Percentiles rank a stretch among this genome's conserved stretches.
Conservation (phyloP, 2,113 vertebrate species). For the Megaptera novaeangliae region DNA sequence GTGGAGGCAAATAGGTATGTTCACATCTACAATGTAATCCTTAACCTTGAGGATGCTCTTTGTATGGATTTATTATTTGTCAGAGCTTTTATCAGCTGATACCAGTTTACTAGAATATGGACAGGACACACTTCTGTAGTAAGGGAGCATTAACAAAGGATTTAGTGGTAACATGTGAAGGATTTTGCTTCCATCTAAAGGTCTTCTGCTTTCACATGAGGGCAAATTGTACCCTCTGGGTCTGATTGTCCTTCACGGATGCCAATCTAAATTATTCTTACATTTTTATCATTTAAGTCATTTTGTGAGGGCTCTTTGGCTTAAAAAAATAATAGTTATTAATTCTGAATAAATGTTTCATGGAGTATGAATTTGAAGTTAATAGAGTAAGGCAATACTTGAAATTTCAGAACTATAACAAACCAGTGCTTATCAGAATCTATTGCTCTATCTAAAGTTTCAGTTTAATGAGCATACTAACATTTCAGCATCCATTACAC, state of each 20-base stretch:
- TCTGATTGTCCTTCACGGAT: neutral
- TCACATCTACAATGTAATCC: neutral
- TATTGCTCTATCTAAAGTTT: slow-evolving; percentile 72
- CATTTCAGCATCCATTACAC: slow-evolving; percentile 75
- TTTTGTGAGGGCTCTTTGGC: slow-evolving; percentile 31
- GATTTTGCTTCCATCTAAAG: neutral
- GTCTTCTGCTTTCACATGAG: neutral
- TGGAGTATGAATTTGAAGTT: slow-evolving; percentile 57
- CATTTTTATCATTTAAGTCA: slow-evolving; percentile 53
- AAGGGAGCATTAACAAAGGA: neutral
- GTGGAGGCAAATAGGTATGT: neutral
- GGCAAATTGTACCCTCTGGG: neutral
- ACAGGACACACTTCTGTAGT: neutral
- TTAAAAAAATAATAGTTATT: slow-evolving; percentile 53
- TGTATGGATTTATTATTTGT: neutral
- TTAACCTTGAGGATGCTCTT: neutral
- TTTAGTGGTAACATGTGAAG: neutral
- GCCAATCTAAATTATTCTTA: neutral
- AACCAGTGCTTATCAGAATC: slow-evolving; percentile 65
- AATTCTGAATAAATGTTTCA: slow-evolving; percentile 63
- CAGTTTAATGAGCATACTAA: slow-evolving; percentile 76
- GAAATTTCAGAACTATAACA: slow-evolving; percentile 63
- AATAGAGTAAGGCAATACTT: slow-evolving; percentile 53
- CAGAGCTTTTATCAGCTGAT: neutral
- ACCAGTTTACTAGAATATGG: neutral